A percentile compares a stretch with the other conserved stretches of the same genome.
These are phyloP conservation scores for Oscheius onirici DNA, from an alignment of 2,888 invertebrate species.

Conservation along the genomic window DNA sequence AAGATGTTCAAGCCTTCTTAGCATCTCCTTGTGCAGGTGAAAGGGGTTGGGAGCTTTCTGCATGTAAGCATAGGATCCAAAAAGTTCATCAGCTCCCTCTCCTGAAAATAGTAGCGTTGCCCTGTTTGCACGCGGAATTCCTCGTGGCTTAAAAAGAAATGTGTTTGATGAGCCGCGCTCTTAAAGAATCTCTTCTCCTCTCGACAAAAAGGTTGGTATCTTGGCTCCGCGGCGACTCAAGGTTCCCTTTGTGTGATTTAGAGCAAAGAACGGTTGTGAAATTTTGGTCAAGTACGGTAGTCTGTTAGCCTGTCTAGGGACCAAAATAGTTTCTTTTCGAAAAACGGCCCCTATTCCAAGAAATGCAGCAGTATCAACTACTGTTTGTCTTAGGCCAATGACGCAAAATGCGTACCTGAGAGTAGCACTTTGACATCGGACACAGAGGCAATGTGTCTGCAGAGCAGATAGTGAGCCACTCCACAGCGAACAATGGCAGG, in stretches of 20 bases:
- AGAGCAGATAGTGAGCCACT: constrained; percentile 69
- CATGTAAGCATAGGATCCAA: constrained; percentile 71
- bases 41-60: constrained; percentile 68
- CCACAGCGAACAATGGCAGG: constrained; percentile 70
- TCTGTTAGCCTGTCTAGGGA: too few relatives aligned
- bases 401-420: constrained; percentile 52
- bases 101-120: constrained; percentile 42
- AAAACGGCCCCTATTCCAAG: not conserved
- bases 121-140: constrained; percentile 26
- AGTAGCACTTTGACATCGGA: constrained; percentile 70
- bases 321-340: not conserved
- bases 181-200: constrained; percentile 27
- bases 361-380: constrained; percentile 16
- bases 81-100: constrained; percentile 71
- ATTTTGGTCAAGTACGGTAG: not conserved
- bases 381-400: constrained; percentile 21
- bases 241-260: constrained; percentile 15
- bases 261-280: constrained; percentile 6
- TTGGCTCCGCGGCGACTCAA: constrained; percentile 21
- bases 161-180: constrained; percentile 26
- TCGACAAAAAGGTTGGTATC: constrained; percentile 11
- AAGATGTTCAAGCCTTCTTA: constrained; percentile 64
- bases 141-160: constrained; percentile 24
- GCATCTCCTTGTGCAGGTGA: constrained; percentile 68
- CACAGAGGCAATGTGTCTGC: constrained; percentile 66